Conservation (phyloP, 2,797 vertebrate genomes). For the Borostomias antarcticus region DNA sequence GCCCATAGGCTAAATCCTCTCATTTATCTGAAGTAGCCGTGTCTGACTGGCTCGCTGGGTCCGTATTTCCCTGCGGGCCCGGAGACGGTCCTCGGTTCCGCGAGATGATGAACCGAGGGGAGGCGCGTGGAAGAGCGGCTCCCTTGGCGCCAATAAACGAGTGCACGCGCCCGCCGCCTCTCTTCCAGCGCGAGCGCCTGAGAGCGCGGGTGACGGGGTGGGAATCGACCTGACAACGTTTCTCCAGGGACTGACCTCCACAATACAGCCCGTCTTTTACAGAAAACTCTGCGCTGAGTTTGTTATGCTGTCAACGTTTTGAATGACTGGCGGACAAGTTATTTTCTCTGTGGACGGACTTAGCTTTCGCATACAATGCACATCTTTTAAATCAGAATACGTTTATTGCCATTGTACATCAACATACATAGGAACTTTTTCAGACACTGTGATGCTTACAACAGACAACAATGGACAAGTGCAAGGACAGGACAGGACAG, state of each 20-base stretch:
- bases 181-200: conserved; percentile 31
- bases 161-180: conserved; percentile 29
- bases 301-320: too few relatives aligned
- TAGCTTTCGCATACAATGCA: too few relatives aligned
- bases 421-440: too few relatives aligned
- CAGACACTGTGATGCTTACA: too few relatives aligned
- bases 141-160: conserved; percentile 30
- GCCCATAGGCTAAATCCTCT: neutral
- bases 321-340: too few relatives aligned
- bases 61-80: conserved; percentile 26
- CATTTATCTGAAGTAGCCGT: conserved; percentile 26
- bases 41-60: conserved; percentile 17
- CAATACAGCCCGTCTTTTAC: too few relatives aligned
- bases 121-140: conserved; percentile 29
- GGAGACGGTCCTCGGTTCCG: conserved; percentile 38
- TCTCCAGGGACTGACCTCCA: too few relatives aligned
- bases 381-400: too few relatives aligned
- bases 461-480: too few relatives aligned
- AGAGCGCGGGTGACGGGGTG: conserved; percentile 2
- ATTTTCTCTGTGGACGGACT: conserved; percentile 6
- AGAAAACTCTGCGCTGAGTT: too few relatives aligned
- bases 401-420: too few relatives aligned
- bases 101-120: conserved; percentile 50
- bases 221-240: neutral
- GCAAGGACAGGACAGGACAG: too few relatives aligned